Evolutionary conservation across 1,140 invertebrate genomes (phyloP), one percentile per base, ranked within the genome.

Genomic region (Episyrphus balteatus): DNA sequence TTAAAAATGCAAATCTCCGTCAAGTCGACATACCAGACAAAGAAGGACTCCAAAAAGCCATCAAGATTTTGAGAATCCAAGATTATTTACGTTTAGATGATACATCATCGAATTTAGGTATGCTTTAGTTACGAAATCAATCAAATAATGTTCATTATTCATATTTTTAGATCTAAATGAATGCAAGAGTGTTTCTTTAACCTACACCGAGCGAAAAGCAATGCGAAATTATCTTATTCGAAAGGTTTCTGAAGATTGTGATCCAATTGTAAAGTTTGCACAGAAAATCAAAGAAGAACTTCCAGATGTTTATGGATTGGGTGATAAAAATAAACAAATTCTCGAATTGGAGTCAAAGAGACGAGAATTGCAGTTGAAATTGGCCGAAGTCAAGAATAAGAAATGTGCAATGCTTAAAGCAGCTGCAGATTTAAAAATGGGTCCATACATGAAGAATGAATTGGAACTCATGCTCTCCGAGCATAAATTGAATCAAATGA

Each of bases 381-480:
- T 61, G 9, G 42, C 51, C 3, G 34, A 51, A 14, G 43, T 52
- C 10, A 26, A 41, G 0, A 51, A 43, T 8, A 48, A 55, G 2
- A 62, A 62, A 41, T 59, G 60, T 21, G 46, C 40, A 6, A 51
- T 55, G 1, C 51, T 66, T 15, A 52, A 58, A 15, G 44, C 51
- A 5, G 50, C 48, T 1, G 54, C 53, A 1, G 59, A 65, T 2
- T 18, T 61, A 2, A 66, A 65, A 47, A 51, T 58, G 52, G 62
- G 62, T 1, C 52, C 62, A 8, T 52, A 59, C 26, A 18, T 62
- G 31, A 46, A 31, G 5, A 39, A 59, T 17, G 55, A 66, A 36
- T 43, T 66, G 0, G 57, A 62, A 33, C 21, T 60, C 2, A 37
- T 55, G 26, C 50, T 55, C 19, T 54, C 59, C 18, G 47, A 60